These are phyloP conservation scores for Volucella bombylans DNA, from an alignment of 2,888 invertebrate genomes.

Conservation along the genomic window DNA sequence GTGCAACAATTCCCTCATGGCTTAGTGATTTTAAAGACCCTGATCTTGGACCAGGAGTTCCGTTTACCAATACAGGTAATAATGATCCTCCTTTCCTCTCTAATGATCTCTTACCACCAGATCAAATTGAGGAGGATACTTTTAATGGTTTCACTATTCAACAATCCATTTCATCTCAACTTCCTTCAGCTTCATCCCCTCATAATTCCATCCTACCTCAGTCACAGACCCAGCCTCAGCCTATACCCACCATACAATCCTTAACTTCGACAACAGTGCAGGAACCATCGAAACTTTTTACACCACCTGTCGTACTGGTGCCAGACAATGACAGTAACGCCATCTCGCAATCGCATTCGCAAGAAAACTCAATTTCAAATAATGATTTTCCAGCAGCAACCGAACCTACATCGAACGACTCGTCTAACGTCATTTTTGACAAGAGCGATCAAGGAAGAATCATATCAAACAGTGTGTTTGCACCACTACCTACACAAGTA, in stretches of 20 bases:
- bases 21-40: slow-evolving; percentile 79
- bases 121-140: slow-evolving; percentile 45
- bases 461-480: slow-evolving; percentile 77
- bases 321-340: slow-evolving; percentile 60
- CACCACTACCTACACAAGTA: slow-evolving; percentile 46
- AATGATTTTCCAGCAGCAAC: slow-evolving; percentile 80
- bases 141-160: slow-evolving; percentile 59
- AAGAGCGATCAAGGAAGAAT: slow-evolving; percentile 81
- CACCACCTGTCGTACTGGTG: slow-evolving; percentile 48
- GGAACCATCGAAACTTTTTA: slow-evolving; percentile 63
- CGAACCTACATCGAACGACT: slow-evolving; percentile 73
- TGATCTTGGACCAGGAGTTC: slow-evolving; percentile 79
- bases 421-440: slow-evolving; percentile 79
- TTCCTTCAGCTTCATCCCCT: slow-evolving; percentile 39
- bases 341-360: slow-evolving; percentile 56
- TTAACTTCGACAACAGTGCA: slow-evolving; percentile 55
- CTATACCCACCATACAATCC: slow-evolving; percentile 52
- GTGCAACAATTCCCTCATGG: slow-evolving; percentile 80
- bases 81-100: slow-evolving; percentile 40
- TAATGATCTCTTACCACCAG: slow-evolving; percentile 74
- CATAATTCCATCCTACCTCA: slow-evolving; percentile 69
- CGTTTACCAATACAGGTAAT: slow-evolving; percentile 65
- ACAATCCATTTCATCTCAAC: slow-evolving; percentile 69
- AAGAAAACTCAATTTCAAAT: slow-evolving; percentile 78
- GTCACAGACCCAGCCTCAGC: slow-evolving; percentile 62